Evolutionary conservation across 2,888 invertebrate species (phyloP), one percentile per base, ranked within the genome.

Genomic region (Scaptomyza tumidula): DNA sequence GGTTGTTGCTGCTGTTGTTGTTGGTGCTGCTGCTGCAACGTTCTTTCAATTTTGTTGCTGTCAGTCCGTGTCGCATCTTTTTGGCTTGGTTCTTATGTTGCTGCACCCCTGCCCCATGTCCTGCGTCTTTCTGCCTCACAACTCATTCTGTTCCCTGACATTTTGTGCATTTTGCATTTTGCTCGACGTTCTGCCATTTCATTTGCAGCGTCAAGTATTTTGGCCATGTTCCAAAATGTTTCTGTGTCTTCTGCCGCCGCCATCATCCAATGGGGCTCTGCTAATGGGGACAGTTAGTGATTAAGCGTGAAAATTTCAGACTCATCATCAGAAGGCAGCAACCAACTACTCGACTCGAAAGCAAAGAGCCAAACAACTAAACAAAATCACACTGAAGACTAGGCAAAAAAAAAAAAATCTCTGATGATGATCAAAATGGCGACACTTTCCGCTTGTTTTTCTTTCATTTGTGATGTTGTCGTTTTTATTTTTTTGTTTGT

Each of bases 271-370:
- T 60, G 59, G 60, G 58, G 43, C 63, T 37, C 58, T 62, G 62
- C 69, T 53, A 56, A 70, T 76, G 86, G 80, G 86, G 88, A 90
- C 90, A 85, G 82, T 81, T 81, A 89, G 87, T 88, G 90, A 90
- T 89, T 90, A 90, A 89, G 90, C 90, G 86, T 90, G 90, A 80
- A 90, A 89, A 82, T 87, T 82, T 82, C 88, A 85, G 85, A 72
- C 73, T 77, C 80, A 72, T 78, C 80, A 71, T 58, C 62, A n/a
- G 46, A 9, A 31, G n/a, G 58, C 49, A 55, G 60, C 80, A 35
- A 43, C 44, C 53, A 77, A 53, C 68, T 35, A 39, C 64, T 35
- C 49, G 49, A 50, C 33, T 50, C 49, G 19, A 41, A 35, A 37
- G 37, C 52, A 57, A 27, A 19, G 29, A 52, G 41, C 59, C 59